A percentile compares a stretch with the other conserved stretches of the same genome.
These are phyloP conservation scores for Drosophila villosipedis DNA, from an alignment of 2,888 invertebrate species.

Conservation along the genomic window DNA sequence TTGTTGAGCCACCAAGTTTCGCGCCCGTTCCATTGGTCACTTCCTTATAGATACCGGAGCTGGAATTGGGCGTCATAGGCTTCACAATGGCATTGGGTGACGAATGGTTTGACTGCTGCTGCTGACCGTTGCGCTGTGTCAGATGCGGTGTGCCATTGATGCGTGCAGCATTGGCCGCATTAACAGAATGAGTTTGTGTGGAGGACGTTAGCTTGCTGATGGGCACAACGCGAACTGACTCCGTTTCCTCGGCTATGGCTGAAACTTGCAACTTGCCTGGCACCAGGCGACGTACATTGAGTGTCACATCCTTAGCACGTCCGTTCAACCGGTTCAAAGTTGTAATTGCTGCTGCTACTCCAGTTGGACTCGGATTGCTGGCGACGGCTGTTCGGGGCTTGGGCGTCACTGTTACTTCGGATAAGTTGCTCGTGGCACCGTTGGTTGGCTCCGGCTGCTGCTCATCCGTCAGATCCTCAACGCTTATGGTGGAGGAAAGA, in stretches of 20 bases:
- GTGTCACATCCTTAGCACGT: constrained; percentile 28
- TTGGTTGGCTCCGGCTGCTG: not conserved
- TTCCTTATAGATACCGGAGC: constrained; percentile 23
- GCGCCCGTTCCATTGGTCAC: constrained; percentile 21
- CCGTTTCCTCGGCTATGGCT: constrained; percentile 26
- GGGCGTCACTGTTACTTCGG: constrained; percentile 8
- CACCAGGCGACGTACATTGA: constrained; percentile 34
- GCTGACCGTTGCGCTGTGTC: constrained; percentile 12
- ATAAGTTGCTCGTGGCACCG: not conserved
- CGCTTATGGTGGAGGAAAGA: constrained; percentile 4
- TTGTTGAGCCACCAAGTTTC: not conserved
- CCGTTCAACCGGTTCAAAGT: constrained; percentile 20
- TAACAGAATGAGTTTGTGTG: not conserved
- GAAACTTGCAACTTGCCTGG: constrained; percentile 28
- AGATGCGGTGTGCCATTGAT: not conserved
- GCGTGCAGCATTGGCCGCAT: constrained; percentile 2
- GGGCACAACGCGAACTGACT: constrained; percentile 56
- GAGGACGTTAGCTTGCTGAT: constrained; percentile 45
- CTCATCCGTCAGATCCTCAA: constrained; percentile 2
- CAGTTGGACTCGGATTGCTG: not conserved
- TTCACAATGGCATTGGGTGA: not conserved
- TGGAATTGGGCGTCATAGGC: constrained; percentile 19
- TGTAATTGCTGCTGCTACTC: not conserved
- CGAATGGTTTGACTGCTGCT: constrained; percentile 2
- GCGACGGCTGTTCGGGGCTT: not conserved